These are phyloP conservation scores for Palythoa grandiflora DNA, from an alignment of 92 coral and sea anemone species.

Conservation along the genomic window DNA sequence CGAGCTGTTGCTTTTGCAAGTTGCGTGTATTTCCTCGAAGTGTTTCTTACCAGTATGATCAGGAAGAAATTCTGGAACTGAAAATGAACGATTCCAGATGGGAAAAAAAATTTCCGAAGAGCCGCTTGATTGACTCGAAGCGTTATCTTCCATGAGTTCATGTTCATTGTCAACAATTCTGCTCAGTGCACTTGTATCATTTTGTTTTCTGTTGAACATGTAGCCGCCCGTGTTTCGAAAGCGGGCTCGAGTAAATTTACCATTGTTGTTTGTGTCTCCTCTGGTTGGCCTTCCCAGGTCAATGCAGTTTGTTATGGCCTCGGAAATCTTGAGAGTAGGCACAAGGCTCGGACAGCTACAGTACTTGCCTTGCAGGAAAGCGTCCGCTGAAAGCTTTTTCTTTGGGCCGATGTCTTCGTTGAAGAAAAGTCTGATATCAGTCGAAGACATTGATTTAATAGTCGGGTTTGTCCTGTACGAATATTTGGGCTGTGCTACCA, in stretches of 20 bases:
- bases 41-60: neutral
- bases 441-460: slow-evolving; percentile 7
- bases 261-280: slow-evolving; percentile 25
- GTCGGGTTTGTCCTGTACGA: neutral
- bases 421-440: slow-evolving; percentile 31
- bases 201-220: neutral
- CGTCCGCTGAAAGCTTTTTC: slow-evolving; percentile 17
- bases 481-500: neutral
- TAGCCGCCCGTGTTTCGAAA: neutral
- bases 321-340: slow-evolving; percentile 20
- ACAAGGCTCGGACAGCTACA: slow-evolving; percentile 47
- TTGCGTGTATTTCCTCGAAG: neutral
- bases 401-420: slow-evolving; percentile 21
- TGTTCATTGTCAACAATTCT: slow-evolving; percentile 44
- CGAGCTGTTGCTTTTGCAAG: neutral
- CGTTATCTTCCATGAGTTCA: slow-evolving; percentile 16
- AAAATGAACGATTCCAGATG: slow-evolving; percentile 18
- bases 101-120: slow-evolving; percentile 1
- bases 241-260: neutral
- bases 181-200: neutral
- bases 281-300: slow-evolving; percentile 26
- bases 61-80: slow-evolving; percentile 14
- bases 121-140: slow-evolving; percentile 17
- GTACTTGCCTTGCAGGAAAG: slow-evolving; percentile 42
- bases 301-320: slow-evolving; percentile 43